phyloP scores from a whole-genome alignment of 2,113 vertebrate species.

The Planiliza haematocheilus region DNA sequence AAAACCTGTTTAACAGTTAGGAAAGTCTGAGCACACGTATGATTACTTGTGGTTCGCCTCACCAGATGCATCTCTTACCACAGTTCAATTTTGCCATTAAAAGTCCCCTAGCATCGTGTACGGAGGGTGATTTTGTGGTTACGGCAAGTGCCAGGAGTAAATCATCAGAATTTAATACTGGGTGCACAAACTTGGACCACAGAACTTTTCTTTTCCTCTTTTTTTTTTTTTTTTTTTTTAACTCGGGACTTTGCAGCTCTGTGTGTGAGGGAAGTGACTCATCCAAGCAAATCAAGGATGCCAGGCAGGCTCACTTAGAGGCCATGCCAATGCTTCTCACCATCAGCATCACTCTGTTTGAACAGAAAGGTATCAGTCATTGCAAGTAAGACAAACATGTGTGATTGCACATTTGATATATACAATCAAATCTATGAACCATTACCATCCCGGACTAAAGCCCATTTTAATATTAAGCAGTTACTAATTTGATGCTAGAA shows the following conservation, averaged over 20 bases:
- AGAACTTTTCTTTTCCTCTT: background rate
- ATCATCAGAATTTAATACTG: slow-evolving; percentile 46
- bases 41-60: slow-evolving; percentile 20
- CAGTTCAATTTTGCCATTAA: slow-evolving; percentile 11
- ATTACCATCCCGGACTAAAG: no score
- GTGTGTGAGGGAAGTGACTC: slow-evolving; percentile 8
- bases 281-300: slow-evolving; percentile 9
- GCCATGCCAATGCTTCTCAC: background rate
- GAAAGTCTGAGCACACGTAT: slow-evolving; percentile 16
- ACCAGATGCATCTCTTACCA: background rate
- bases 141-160: slow-evolving; percentile 18
- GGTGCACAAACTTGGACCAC: background rate
- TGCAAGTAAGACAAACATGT: background rate
- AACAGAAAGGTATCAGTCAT: background rate
- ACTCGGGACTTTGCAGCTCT: slow-evolving; percentile 14
- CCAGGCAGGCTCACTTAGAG: slow-evolving; percentile 5
- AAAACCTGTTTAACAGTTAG: background rate
- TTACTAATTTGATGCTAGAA: background rate
- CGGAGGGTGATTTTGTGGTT: background rate
- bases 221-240: slow-evolving; percentile 15
- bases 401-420: no score
- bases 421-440: background rate
- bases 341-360: background rate
- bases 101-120: background rate
- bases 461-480: no score